Percentiles rank a stretch among this genome's conserved stretches.
phyloP scores from a whole-genome alignment of 2,888 invertebrate species.

The Idaea aversata region DNA sequence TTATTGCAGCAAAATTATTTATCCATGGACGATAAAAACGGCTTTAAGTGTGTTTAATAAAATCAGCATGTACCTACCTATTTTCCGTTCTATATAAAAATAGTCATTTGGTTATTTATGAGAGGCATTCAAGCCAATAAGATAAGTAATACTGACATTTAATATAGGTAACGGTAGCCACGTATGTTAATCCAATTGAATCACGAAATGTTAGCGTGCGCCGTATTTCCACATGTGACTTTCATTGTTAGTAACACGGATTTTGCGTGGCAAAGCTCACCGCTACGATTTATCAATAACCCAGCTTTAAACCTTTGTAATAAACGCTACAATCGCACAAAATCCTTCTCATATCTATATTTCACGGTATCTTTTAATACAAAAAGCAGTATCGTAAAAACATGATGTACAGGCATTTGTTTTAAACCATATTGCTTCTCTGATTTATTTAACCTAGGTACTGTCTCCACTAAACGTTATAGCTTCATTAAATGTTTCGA shows the following conservation, averaged over 20 bases:
- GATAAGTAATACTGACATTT: not conserved
- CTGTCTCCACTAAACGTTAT: conserved; percentile 6
- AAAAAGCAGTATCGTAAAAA: conserved; percentile 20
- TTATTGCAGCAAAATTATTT: not conserved
- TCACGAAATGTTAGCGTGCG: conserved; percentile 28
- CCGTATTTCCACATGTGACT: conserved; percentile 26
- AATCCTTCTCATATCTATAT: conserved; percentile 11
- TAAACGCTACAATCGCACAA: conserved; percentile 25
- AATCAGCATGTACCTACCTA: not conserved
- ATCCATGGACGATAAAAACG: not conserved
- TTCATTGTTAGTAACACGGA: conserved; percentile 28
- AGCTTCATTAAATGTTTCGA: not conserved
- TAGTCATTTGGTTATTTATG: not conserved
- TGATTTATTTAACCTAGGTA: conserved; percentile 12
- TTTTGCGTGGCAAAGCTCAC: conserved; percentile 26
- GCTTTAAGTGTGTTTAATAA: not conserved
- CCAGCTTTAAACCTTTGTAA: conserved; percentile 22
- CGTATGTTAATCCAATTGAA: conserved; percentile 19
- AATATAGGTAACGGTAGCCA: not conserved
- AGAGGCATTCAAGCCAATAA: not conserved
- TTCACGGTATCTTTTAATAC: conserved; percentile 11
- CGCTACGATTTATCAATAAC: conserved; percentile 22
- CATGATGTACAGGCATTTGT: conserved; percentile 23
- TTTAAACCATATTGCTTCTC: conserved; percentile 11
- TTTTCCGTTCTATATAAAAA: not conserved